Percentiles rank a stretch among this genome's conserved stretches.
These are phyloP conservation scores for Priocnemis perturbator DNA, from an alignment of 2,888 invertebrate genomes.

Conservation along the genomic window DNA sequence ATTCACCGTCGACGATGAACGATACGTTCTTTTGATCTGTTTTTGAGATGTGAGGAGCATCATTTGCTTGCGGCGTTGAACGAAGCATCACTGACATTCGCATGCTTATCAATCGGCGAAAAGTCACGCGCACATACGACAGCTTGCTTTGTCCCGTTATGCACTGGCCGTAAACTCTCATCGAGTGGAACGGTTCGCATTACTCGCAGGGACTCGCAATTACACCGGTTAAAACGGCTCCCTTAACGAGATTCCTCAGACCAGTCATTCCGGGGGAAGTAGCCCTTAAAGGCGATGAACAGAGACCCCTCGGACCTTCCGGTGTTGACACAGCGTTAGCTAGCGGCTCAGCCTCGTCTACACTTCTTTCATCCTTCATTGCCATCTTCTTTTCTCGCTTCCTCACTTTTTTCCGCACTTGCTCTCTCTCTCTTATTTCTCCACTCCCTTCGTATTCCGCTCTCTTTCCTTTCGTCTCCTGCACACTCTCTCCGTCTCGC, in stretches of 20 bases:
- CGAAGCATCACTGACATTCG: too few relatives aligned
- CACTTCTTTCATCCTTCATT: constrained; percentile 18
- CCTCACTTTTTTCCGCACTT: constrained; percentile 7
- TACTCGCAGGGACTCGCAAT: constrained; percentile 43
- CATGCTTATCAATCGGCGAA: too few relatives aligned
- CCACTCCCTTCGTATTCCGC: constrained; percentile 21
- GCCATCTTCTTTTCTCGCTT: constrained; percentile 8
- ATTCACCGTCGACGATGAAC: too few relatives aligned
- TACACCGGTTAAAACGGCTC: constrained; percentile 52
- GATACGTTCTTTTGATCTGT: too few relatives aligned
- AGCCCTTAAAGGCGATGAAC: constrained; percentile 51
- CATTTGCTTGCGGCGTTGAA: too few relatives aligned
- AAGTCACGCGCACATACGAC: too few relatives aligned
- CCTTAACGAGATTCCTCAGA: constrained; percentile 33
- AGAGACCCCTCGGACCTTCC: constrained; percentile 26
- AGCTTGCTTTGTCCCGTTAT: too few relatives aligned
- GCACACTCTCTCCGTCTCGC: background rate
- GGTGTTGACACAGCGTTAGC: constrained; percentile 53
- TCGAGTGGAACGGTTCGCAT: constrained; percentile 34
- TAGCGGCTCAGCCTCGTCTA: constrained; percentile 3
- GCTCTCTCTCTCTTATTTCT: background rate
- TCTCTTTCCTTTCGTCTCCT: background rate
- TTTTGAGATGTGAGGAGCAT: too few relatives aligned
- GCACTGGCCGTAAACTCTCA: background rate
- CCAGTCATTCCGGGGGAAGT: constrained; percentile 28